Base-by-base conservation (phyloP, 2,888 invertebrate genomes). In the Cryptosula pallasiana region DNA sequence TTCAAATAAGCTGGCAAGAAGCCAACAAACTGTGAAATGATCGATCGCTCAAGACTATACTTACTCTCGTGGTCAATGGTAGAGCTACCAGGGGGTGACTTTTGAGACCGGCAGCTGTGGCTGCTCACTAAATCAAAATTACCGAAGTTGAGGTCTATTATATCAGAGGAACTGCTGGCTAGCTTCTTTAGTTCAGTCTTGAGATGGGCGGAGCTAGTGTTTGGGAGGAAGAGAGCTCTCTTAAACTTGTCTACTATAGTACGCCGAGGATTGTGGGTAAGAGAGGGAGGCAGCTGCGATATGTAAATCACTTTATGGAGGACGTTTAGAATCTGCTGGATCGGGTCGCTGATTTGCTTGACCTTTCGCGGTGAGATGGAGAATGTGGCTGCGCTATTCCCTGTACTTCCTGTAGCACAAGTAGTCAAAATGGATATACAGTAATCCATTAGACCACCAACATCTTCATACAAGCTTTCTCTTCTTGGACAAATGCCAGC, bases 241-340 rank as follows among this genome's bases (percentile, higher is more conserved):
- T 83, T 84, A 76, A 80, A 84, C 69, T 79, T 76, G 70, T 84
- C 84, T n/a, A 84, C 81, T 35, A 81, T 78, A 35, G 80, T 74
- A 35, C 84, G 75, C 36, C 79, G 76, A 2, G 79, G 78, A 75
- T 82, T 81, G 16, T 80, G 81, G 72, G 78, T 77, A 45, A 83
- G 73, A 0, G 82, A 81, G 0, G 83, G 83, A 1, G 84, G 84
- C 55, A 84, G 77, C 81, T 82, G 81, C 36, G 79, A 78, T 69
- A 82, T 81, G 76, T 79, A 83, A 73, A 84, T 80, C 45, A 84
- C 80, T 73, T 84, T 84, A 75, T 84, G 84, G 5, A 84, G 77
- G 58, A 80, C 81, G 72, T 82, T 79, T 57, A 84, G 76, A 78
- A 84, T 80, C 77, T 82, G 82, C 9, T 81, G 78, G 35, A 84